Percentiles rank a stretch among this genome's conserved stretches.
These are phyloP conservation scores for Pelodytes ibericus DNA, from an alignment of 2,797 vertebrate species.

Conservation along the genomic window DNA sequence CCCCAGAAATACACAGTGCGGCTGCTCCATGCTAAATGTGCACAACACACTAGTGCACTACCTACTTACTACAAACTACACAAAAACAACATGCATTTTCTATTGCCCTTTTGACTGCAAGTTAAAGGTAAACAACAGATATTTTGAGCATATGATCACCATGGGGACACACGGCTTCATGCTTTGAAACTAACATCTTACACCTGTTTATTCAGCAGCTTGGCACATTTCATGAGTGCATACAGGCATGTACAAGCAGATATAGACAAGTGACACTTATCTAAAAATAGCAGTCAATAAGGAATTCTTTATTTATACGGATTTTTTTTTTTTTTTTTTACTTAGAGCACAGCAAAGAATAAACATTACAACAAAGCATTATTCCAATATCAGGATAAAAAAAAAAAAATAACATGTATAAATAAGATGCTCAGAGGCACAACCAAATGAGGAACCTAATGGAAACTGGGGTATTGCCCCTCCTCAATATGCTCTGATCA, in stretches of 20 bases:
- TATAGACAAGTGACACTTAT: slow-evolving; percentile 34
- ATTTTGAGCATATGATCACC: neutral
- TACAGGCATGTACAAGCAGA: slow-evolving; percentile 30
- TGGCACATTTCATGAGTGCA: slow-evolving; percentile 57
- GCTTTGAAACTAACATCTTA: slow-evolving; percentile 60
- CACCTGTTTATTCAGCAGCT: slow-evolving; percentile 68
- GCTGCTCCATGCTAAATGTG: too few species aligned
- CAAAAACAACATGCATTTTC: neutral
- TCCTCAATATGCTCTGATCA: too few species aligned
- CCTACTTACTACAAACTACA: neutral
- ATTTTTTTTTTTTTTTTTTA: neutral
- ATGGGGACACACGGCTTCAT: slow-evolving; percentile 48
- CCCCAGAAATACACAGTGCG: too few species aligned
- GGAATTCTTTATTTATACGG: slow-evolving; percentile 57
- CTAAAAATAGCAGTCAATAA: slow-evolving; percentile 33
- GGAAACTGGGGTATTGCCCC: too few species aligned
- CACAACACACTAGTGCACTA: neutral
- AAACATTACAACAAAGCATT: too few species aligned
- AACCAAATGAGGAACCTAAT: too few species aligned
- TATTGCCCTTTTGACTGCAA: neutral
- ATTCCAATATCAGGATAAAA: too few species aligned
- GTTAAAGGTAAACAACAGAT: neutral
- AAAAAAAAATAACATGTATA: too few species aligned
- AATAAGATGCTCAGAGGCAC: too few species aligned
- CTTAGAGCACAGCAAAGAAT: neutral